These are phyloP conservation scores for Dallia pectoralis DNA, from an alignment of 2,797 vertebrate genomes.

Conservation along the genomic window DNA sequence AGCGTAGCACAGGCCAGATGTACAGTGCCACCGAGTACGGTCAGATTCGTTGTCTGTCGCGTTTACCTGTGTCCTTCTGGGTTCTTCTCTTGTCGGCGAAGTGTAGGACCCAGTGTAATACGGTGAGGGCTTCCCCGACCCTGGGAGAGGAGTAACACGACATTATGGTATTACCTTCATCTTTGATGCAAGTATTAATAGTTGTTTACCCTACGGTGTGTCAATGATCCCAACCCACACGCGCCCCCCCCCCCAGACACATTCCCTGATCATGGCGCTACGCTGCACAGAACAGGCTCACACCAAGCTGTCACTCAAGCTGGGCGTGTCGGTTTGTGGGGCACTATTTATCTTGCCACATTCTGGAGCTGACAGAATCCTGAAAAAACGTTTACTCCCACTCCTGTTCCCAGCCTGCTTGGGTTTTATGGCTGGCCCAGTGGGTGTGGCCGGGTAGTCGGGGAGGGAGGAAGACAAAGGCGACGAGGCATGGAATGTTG, in stretches of 20 bases:
- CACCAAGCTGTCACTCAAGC: constrained; percentile 45
- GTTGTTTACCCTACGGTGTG: not conserved
- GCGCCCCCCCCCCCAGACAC: constrained; percentile 14
- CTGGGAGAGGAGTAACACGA: constrained; percentile 61
- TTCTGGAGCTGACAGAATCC: constrained; percentile 53
- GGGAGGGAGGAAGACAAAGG: not conserved
- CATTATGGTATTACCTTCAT: not conserved
- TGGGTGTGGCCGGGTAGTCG: not conserved
- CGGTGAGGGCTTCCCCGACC: constrained; percentile 90
- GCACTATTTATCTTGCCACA: constrained; percentile 53
- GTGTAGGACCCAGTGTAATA: constrained; percentile 92
- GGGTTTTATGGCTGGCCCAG: not conserved
- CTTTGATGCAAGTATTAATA: not conserved
- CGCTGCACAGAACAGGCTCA: constrained; percentile 39
- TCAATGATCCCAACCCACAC: no score
- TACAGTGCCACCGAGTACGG: constrained; percentile 9
- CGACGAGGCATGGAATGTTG: not conserved
- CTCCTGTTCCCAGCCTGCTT: constrained; percentile 29
- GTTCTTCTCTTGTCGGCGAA: constrained; percentile 92
- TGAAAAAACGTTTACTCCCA: constrained; percentile 54
- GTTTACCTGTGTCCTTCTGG: constrained; percentile 89
- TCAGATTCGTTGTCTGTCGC: not conserved
- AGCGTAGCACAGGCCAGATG: constrained; percentile 45
- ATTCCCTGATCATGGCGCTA: constrained; percentile 38
- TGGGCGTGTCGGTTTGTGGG: constrained; percentile 54